Conservation (phyloP, 1,140 invertebrate species). For the Drosophila ambigua region DNA sequence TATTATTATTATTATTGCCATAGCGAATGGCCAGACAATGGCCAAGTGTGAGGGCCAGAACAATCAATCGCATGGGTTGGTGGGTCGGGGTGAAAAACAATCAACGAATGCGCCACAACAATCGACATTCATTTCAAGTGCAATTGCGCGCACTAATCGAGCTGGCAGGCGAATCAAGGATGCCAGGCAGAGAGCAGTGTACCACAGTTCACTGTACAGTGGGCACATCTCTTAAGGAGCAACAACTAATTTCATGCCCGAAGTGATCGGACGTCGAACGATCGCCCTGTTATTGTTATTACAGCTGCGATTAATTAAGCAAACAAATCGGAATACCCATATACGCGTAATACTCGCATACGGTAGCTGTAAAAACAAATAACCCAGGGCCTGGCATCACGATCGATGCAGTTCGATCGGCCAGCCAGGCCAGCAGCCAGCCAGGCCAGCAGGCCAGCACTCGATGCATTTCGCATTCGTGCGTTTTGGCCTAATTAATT, state of each 20-base stretch:
- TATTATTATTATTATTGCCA: slow-evolving; percentile 38
- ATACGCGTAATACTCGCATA: slow-evolving; percentile 40
- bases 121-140: slow-evolving; percentile 74
- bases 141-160: slow-evolving; percentile 77
- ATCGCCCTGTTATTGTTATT: slow-evolving; percentile 61
- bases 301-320: slow-evolving; percentile 81
- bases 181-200: too few relatives aligned
- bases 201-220: too few relatives aligned
- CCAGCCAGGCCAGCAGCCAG: too few relatives aligned
- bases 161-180: slow-evolving; percentile 26
- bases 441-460: neutral
- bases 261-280: slow-evolving; percentile 6
- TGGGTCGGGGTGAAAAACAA: slow-evolving; percentile 25
- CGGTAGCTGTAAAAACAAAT: slow-evolving; percentile 81
- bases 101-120: slow-evolving; percentile 66
- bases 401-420: slow-evolving; percentile 17
- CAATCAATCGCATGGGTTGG: slow-evolving; percentile 10
- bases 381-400: slow-evolving; percentile 47
- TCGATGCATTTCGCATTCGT: slow-evolving; percentile 39
- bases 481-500: slow-evolving; percentile 79
- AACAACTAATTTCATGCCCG: slow-evolving; percentile 63
- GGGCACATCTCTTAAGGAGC: slow-evolving; percentile 19
- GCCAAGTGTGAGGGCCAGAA: slow-evolving; percentile 61
- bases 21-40: slow-evolving; percentile 68
- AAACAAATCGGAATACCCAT: slow-evolving; percentile 63